phyloP scores from a whole-genome alignment of 1,140 invertebrate species.

The Drosophila nigromelanica region DNA sequence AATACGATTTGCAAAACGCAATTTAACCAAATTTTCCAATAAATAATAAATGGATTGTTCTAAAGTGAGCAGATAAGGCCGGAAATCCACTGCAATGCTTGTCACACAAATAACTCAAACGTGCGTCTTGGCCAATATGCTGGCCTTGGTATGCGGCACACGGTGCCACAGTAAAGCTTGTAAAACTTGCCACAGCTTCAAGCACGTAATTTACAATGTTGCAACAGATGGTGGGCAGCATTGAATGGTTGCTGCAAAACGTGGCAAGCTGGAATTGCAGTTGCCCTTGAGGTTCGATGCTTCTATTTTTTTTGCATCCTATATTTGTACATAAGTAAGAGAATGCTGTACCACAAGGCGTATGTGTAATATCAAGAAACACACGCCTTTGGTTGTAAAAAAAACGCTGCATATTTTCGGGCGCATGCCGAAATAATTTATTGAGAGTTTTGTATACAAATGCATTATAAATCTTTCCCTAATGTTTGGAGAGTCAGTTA shows the following conservation, averaged over 20 bases:
- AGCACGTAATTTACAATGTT: slow-evolving; percentile 75
- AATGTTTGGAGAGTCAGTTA: no score
- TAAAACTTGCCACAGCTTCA: slow-evolving; percentile 52
- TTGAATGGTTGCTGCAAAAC: slow-evolving; percentile 14
- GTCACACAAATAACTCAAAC: slow-evolving; percentile 24
- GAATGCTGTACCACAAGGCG: slow-evolving; percentile 33
- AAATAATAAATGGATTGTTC: slow-evolving; percentile 9
- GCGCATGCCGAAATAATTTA: not conserved
- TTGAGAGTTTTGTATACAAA: not conserved
- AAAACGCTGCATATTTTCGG: slow-evolving; percentile 33
- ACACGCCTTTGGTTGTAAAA: not conserved
- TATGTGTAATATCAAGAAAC: slow-evolving; percentile 50
- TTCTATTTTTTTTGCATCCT: slow-evolving; percentile 53
- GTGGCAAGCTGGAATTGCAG: not conserved
- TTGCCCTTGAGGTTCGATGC: slow-evolving; percentile 30
- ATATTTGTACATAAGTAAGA: slow-evolving; percentile 15
- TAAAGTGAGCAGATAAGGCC: not conserved
- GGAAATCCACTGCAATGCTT: slow-evolving; percentile 38
- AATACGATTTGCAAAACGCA: not conserved
- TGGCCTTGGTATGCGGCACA: slow-evolving; percentile 49
- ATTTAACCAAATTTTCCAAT: slow-evolving; percentile 1
- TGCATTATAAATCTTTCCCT: not conserved
- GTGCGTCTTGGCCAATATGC: slow-evolving; percentile 21
- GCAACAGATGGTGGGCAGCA: slow-evolving; percentile 64
- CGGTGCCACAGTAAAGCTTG: slow-evolving; percentile 53